Percentiles rank a stretch among this genome's conserved stretches.
Evolutionary conservation across 2,113 vertebrate genomes (phyloP).

Genomic region (Podocnemis expansa): DNA sequence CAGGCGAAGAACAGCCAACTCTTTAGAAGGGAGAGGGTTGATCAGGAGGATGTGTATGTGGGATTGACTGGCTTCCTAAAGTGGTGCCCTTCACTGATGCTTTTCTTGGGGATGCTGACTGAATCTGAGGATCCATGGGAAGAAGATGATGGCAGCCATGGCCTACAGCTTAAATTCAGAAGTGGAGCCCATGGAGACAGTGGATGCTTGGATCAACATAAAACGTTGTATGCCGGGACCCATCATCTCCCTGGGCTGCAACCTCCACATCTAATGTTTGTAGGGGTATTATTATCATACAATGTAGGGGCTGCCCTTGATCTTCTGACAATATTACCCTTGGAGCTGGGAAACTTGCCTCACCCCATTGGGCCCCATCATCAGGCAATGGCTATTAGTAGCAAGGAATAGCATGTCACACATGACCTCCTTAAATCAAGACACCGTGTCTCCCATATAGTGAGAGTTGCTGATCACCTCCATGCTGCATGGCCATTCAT

Average conservation of each 20-base stretch:
- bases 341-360: background rate
- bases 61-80: background rate
- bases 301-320: background rate
- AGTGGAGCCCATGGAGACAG: background rate
- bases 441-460: background rate
- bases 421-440: background rate
- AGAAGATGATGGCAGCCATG: accelerated
- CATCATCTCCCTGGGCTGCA: background rate
- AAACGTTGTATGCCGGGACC: background rate
- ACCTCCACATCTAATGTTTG: background rate
- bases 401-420: background rate
- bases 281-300: background rate
- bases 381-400: background rate
- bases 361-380: background rate
- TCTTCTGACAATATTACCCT: background rate
- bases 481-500: background rate
- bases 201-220: background rate
- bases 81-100: background rate
- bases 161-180: background rate
- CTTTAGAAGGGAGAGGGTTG: background rate
- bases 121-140: accelerated
- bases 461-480: accelerated
- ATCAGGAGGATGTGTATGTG: background rate
- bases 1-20: constrained; percentile 35
- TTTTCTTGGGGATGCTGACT: background rate